These are phyloP conservation scores for Ctenosaura bakeri DNA, from an alignment of 2,797 vertebrate genomes.

Conservation along the genomic window DNA sequence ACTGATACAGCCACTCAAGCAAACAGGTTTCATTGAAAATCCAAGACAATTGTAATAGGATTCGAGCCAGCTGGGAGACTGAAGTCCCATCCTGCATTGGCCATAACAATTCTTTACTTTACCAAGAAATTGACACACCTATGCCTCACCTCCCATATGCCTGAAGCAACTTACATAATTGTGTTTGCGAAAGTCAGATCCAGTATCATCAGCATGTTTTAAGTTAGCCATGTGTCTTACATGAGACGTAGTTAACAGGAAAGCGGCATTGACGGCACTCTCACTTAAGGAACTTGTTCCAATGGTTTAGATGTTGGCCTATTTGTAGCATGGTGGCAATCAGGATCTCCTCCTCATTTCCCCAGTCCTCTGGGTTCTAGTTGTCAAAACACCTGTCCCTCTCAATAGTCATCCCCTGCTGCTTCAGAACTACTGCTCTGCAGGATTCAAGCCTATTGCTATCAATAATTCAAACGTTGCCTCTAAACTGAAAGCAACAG, in stretches of 20 bases:
- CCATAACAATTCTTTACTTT: background rate
- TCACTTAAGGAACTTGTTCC: constrained; percentile 8
- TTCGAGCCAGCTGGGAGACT: constrained; percentile 23
- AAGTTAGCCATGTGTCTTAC: too few relatives aligned
- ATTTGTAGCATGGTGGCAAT: background rate
- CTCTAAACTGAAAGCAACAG: background rate
- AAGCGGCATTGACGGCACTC: background rate
- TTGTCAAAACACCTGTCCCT: constrained; percentile 6
- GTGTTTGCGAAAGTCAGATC: background rate
- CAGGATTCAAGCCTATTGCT: background rate
- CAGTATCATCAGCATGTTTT: background rate
- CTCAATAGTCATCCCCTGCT: constrained; percentile 18
- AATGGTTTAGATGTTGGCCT: background rate
- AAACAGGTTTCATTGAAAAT: background rate
- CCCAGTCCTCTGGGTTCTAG: constrained; percentile 14
- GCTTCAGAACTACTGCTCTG: constrained; percentile 22
- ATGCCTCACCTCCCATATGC: background rate
- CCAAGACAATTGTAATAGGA: background rate
- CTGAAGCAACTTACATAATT: background rate
- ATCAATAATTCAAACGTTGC: constrained; percentile 4
- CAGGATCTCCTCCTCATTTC: constrained; percentile 36
- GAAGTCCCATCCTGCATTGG: constrained; percentile 29
- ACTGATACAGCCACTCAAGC: background rate
- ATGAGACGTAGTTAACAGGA: background rate
- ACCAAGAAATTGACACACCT: constrained; percentile 4